phyloP scores from a whole-genome alignment of 2,797 vertebrate genomes.

The Pteronotus mesoamericanus region DNA sequence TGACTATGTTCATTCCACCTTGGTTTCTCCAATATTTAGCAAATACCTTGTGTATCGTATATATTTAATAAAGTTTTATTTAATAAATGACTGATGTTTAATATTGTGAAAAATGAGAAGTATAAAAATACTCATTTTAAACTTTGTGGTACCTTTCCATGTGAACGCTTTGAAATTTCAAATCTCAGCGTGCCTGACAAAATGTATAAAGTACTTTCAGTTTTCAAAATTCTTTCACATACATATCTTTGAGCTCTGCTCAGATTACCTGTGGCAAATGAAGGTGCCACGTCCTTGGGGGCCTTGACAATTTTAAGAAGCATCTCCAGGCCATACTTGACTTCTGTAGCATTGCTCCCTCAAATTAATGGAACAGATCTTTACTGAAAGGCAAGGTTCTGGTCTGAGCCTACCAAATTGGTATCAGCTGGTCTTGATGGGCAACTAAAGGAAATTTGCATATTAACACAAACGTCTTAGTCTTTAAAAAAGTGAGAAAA shows the following conservation, averaged over 20 bases:
- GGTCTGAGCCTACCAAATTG: not conserved
- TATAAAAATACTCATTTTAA: not conserved
- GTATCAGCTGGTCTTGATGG: not conserved
- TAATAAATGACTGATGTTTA: not conserved
- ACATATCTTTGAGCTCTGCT: not conserved
- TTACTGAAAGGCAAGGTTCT: not conserved
- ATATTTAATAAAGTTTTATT: not conserved
- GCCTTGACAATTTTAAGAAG: not conserved
- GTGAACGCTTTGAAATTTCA: constrained; percentile 19
- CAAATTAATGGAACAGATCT: not conserved
- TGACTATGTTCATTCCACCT: not conserved
- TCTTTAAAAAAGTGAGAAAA: constrained; percentile 10
- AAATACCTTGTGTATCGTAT: not conserved
- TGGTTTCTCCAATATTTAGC: not conserved
- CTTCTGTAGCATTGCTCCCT: not conserved
- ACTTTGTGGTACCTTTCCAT: not conserved
- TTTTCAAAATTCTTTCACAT: not conserved
- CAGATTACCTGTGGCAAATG: not conserved
- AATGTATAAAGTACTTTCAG: not conserved
- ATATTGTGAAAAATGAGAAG: constrained; percentile 28
- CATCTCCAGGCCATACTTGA: not conserved
- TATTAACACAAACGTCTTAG: not conserved
- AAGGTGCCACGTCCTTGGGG: not conserved
- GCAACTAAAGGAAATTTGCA: constrained; percentile 33
- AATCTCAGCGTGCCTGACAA: not conserved